Percentiles rank a stretch among this genome's conserved stretches.
Evolutionary conservation across 92 coral and sea anemone genomes (phyloP).

Genomic region (Umimayanthus chanpuru): DNA sequence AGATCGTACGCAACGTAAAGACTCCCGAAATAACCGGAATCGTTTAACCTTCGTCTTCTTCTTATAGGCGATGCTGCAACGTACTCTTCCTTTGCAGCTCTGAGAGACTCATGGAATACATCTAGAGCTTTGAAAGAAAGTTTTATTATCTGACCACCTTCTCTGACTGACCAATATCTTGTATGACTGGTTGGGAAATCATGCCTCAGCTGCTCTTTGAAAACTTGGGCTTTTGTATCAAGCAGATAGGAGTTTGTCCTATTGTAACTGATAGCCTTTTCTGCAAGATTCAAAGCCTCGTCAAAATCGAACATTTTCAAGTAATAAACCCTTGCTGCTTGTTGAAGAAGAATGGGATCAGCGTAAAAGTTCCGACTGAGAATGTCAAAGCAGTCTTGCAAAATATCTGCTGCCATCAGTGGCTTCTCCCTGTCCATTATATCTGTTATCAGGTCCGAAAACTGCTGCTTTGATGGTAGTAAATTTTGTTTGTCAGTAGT

Average conservation of each 20-base stretch:
- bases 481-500: slow-evolving; percentile 16
- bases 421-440: slow-evolving; percentile 22
- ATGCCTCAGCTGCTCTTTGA: slow-evolving; percentile 30
- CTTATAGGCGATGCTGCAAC: not conserved
- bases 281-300: slow-evolving; percentile 33
- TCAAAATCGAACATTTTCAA: slow-evolving; percentile 31
- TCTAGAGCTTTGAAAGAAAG: slow-evolving; percentile 41
- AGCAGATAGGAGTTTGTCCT: slow-evolving; percentile 36
- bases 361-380: not conserved
- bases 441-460: slow-evolving; percentile 36
- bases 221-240: slow-evolving; percentile 49
- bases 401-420: slow-evolving; percentile 24
- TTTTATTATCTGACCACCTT: slow-evolving; percentile 36
- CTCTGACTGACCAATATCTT: slow-evolving; percentile 5
- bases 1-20: slow-evolving; percentile 40
- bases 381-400: slow-evolving; percentile 43
- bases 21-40: slow-evolving; percentile 36
- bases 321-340: slow-evolving; percentile 50
- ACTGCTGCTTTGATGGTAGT: slow-evolving; percentile 30
- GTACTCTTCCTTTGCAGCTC: slow-evolving; percentile 37
- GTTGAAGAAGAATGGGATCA: slow-evolving; percentile 45
- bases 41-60: slow-evolving; percentile 23
- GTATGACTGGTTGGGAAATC: slow-evolving; percentile 2
- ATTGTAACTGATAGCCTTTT: slow-evolving; percentile 28
- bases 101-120: slow-evolving; percentile 27